phyloP scores from a whole-genome alignment of 2,113 vertebrate genomes.

The Grammatotria lemairii region DNA sequence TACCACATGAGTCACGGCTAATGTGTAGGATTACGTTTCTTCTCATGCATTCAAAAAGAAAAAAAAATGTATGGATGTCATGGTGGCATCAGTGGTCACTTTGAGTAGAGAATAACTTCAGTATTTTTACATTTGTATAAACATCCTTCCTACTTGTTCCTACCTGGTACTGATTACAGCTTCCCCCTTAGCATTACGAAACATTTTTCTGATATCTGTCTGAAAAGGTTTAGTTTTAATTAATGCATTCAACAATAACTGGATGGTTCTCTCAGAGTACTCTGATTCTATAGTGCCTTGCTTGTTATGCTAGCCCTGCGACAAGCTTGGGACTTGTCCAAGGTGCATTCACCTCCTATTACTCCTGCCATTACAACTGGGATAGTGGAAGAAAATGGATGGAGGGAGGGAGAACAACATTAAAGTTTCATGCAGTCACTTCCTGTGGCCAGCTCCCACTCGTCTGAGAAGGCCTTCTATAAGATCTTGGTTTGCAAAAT shows the following conservation, averaged over 20 bases:
- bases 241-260: background rate
- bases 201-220: background rate
- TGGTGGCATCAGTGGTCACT: background rate
- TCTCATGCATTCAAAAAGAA: background rate
- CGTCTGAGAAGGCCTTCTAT: background rate
- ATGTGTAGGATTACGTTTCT: background rate
- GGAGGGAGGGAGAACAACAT: background rate
- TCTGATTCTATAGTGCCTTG: background rate
- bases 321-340: background rate
- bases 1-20: background rate
- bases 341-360: background rate
- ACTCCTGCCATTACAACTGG: background rate
- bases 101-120: background rate
- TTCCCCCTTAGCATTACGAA: background rate
- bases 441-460: background rate
- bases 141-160: background rate
- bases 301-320: background rate
- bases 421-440: background rate
- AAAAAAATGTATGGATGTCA: fast-evolving
- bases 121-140: fast-evolving
- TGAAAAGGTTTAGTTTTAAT: background rate
- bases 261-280: fast-evolving
- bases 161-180: background rate
- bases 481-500: background rate
- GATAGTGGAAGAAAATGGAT: background rate